phyloP scores from a whole-genome alignment of 64 coral and sea anemone species.

The Pocillopora damicornis region DNA sequence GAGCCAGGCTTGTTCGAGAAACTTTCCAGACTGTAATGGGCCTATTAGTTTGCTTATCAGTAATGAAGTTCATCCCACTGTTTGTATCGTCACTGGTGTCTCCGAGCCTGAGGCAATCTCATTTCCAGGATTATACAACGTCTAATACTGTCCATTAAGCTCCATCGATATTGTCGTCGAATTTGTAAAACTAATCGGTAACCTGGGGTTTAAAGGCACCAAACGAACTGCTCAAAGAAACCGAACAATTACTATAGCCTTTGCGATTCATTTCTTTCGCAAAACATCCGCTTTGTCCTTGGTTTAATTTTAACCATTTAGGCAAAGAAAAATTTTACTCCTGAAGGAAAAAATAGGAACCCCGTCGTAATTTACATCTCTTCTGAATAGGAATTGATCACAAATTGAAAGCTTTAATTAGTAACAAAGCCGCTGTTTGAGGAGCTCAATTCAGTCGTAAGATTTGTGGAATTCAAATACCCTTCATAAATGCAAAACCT shows the following conservation, averaged over 20 bases:
- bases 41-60: no score
- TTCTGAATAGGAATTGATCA: neutral
- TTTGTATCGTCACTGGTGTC: neutral
- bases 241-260: slow-evolving; percentile 10
- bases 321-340: neutral
- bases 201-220: neutral
- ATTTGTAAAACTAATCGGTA: neutral
- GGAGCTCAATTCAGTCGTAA: neutral
- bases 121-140: neutral
- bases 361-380: neutral
- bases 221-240: slow-evolving; percentile 16
- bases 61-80: neutral
- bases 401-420: slow-evolving; percentile 14
- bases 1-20: no score
- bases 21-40: no score
- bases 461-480: neutral
- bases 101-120: no score
- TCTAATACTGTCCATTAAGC: neutral
- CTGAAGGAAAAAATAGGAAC: neutral
- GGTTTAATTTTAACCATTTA: slow-evolving; percentile 21
- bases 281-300: neutral
- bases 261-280: neutral
- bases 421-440: neutral
- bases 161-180: neutral
- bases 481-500: neutral